A percentile compares a stretch with the other conserved stretches of the same genome.
Conservation (phyloP, 1,140 invertebrate genomes). For the Zaprionus ghesquierei region DNA sequence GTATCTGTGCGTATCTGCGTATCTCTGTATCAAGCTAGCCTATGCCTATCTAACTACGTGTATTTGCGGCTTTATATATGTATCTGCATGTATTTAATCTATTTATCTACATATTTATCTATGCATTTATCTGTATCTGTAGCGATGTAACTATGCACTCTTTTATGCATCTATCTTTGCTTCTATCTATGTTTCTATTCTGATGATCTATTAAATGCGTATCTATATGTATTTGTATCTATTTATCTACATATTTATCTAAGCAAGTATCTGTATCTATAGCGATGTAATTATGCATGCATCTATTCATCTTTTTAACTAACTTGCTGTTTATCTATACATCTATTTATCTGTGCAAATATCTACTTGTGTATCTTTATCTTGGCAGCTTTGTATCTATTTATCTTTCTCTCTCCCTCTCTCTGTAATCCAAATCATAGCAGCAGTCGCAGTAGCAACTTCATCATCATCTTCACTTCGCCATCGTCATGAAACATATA, state of each 20-base stretch:
- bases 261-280: neutral
- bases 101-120: neutral
- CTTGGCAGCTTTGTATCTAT: neutral
- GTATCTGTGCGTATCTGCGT: neutral
- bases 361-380: neutral
- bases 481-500: conserved; percentile 30
- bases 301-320: neutral
- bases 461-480: neutral
- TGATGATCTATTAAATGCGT: neutral
- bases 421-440: neutral
- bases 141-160: neutral
- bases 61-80: neutral
- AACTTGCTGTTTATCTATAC: neutral
- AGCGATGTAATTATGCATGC: neutral
- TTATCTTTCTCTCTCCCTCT: neutral
- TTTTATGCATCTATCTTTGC: conserved; percentile 3
- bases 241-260: neutral
- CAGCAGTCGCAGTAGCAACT: neutral
- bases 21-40: neutral
- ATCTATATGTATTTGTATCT: neutral
- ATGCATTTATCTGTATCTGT: too few relatives aligned
- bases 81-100: neutral
- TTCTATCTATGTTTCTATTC: neutral
- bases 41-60: too few relatives aligned
- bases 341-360: too few relatives aligned